phyloP scores from a whole-genome alignment of 2,113 vertebrate genomes.

The Saiga tatarica region DNA sequence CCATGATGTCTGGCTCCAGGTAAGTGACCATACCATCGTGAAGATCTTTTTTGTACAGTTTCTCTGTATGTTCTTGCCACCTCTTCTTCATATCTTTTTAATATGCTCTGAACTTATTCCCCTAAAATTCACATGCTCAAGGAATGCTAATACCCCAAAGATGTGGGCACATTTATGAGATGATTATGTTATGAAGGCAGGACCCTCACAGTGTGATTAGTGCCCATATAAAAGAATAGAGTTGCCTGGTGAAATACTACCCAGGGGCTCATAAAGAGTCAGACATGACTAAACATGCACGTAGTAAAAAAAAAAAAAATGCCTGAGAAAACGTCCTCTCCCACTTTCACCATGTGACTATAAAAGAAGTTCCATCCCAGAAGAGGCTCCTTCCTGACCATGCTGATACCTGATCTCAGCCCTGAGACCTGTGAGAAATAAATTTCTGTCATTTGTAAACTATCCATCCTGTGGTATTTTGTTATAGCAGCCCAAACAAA shows the following conservation, averaged over 20 bases:
- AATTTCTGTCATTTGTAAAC: neutral
- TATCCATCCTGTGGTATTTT: neutral
- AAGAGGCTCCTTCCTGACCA: neutral
- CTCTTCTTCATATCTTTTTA: no score
- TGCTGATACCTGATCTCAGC: neutral
- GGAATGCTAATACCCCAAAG: neutral
- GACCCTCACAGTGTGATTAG: neutral
- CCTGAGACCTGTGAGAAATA: neutral
- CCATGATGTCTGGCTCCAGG: no score
- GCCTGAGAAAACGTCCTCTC: accelerated
- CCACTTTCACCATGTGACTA: accelerated
- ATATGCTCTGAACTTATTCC: neutral
- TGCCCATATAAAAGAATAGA: neutral
- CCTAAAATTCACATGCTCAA: neutral
- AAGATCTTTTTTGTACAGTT: no score
- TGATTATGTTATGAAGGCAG: neutral
- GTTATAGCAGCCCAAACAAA: neutral
- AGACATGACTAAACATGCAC: neutral
- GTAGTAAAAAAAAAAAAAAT: neutral
- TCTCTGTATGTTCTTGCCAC: no score
- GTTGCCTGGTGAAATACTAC: neutral
- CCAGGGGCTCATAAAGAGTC: neutral
- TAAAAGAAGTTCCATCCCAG: accelerated
- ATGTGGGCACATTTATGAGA: neutral
- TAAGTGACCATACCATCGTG: no score